A percentile compares a stretch with the other conserved stretches of the same genome.
phyloP scores from a whole-genome alignment of 2,113 vertebrate species.

The Ranitomeya variabilis region DNA sequence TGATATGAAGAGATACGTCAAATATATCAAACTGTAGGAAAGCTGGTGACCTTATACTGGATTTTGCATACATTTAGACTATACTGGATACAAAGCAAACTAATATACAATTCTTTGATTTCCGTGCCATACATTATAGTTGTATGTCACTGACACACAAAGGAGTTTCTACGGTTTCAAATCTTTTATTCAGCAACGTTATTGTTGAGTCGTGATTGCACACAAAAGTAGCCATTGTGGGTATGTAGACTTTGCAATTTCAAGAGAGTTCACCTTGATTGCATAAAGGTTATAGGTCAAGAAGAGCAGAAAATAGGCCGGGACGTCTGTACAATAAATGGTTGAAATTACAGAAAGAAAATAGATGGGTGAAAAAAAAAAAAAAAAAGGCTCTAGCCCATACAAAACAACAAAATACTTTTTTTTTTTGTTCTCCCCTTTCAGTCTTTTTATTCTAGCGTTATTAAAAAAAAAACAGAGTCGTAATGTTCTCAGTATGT shows the following conservation, averaged over 20 bases:
- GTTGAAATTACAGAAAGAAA: neutral
- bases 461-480: no score
- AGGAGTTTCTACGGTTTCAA: neutral
- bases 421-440: neutral
- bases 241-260: neutral
- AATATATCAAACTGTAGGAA: no score
- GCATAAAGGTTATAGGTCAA: neutral
- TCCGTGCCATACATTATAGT: neutral
- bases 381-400: neutral
- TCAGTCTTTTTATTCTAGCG: neutral
- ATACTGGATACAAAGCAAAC: neutral
- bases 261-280: slow-evolving; percentile 1
- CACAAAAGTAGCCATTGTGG: neutral
- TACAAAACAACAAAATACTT: neutral
- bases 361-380: neutral
- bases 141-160: neutral
- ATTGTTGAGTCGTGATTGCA: neutral
- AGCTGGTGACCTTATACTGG: neutral
- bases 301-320: neutral
- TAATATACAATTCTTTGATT: neutral
- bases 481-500: neutral
- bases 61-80: neutral
- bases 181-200: neutral
- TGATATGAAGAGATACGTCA: no score
- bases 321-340: neutral